These are phyloP conservation scores for Salvelinus alpinus DNA, from an alignment of 2,113 vertebrate species.

Conservation along the genomic window DNA sequence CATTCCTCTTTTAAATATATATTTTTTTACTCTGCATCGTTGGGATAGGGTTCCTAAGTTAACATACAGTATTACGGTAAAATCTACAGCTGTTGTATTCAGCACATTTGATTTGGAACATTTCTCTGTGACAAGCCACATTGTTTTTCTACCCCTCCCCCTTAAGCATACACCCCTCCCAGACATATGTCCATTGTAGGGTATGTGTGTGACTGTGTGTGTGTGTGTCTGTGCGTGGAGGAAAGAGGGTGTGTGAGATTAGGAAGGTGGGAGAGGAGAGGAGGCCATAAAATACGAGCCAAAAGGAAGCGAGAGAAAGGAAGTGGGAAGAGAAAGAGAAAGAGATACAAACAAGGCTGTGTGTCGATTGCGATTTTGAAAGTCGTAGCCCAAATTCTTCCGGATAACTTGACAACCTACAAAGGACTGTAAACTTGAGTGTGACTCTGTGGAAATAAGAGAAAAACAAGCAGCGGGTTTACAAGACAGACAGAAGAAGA, in stretches of 20 bases:
- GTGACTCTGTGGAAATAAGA: neutral
- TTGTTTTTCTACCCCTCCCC: neutral
- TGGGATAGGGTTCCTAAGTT: too few species aligned
- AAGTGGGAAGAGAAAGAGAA: neutral
- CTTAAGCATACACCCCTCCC: neutral
- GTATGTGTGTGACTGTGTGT: slow-evolving; percentile 2
- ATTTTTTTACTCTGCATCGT: too few species aligned
- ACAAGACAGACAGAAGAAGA: slow-evolving; percentile 23
- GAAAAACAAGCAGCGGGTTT: neutral
- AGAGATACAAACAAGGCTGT: neutral
- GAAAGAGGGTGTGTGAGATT: neutral
- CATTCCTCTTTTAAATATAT: too few species aligned
- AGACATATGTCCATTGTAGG: neutral
- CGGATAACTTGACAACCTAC: neutral
- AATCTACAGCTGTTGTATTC: neutral
- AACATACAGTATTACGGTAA: too few species aligned
- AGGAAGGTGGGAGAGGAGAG: neutral
- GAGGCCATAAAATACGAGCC: slow-evolving; percentile 30
- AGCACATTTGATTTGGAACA: neutral
- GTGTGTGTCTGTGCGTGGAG: neutral
- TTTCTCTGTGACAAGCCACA: neutral
- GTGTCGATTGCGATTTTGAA: neutral
- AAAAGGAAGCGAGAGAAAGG: slow-evolving; percentile 4
- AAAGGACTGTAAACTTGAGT: neutral
- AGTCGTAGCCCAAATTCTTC: neutral